Conservation (phyloP, 1,140 invertebrate genomes). For the Euwallacea fornicatus region DNA sequence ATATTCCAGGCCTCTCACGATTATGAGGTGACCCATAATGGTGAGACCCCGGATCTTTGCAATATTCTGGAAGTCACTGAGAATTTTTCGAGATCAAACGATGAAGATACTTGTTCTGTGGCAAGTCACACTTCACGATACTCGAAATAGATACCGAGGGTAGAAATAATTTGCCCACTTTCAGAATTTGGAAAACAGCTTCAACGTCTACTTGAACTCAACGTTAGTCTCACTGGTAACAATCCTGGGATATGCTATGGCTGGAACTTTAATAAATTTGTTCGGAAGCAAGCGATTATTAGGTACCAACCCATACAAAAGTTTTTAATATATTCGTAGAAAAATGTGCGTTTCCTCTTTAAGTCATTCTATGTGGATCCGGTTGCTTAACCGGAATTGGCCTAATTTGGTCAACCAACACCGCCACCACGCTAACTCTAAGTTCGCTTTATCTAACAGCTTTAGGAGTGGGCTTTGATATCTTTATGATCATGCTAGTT, state of each 20-base stretch:
- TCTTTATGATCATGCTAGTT: constrained; percentile 36
- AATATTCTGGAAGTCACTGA: constrained; percentile 33
- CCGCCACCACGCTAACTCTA: constrained; percentile 25
- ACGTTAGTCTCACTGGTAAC: constrained; percentile 34
- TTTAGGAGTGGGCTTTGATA: constrained; percentile 29
- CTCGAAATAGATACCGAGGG: neutral
- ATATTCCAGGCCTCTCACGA: constrained; percentile 40
- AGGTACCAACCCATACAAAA: constrained; percentile 19
- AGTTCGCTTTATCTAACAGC: constrained; percentile 26
- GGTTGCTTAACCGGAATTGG: neutral
- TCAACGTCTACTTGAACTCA: constrained; percentile 41
- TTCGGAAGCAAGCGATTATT: constrained; percentile 39
- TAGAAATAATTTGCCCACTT: constrained; percentile 5
- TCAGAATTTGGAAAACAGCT: constrained; percentile 40
- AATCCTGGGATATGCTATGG: constrained; percentile 29
- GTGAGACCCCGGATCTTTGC: constrained; percentile 30
- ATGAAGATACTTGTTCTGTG: constrained; percentile 26
- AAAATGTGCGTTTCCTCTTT: too few relatives aligned
- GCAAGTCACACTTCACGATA: constrained; percentile 20
- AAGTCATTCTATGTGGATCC: too few relatives aligned
- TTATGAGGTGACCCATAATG: constrained; percentile 36
- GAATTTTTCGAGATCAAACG: neutral
- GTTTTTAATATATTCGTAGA: too few relatives aligned
- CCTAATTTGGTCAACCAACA: constrained; percentile 35
- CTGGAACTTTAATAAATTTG: constrained; percentile 38